Evolutionary conservation across 2,113 vertebrate genomes (phyloP), one percentile per base, ranked within the genome.

Genomic region (Xenotilapia caudafasciata): DNA sequence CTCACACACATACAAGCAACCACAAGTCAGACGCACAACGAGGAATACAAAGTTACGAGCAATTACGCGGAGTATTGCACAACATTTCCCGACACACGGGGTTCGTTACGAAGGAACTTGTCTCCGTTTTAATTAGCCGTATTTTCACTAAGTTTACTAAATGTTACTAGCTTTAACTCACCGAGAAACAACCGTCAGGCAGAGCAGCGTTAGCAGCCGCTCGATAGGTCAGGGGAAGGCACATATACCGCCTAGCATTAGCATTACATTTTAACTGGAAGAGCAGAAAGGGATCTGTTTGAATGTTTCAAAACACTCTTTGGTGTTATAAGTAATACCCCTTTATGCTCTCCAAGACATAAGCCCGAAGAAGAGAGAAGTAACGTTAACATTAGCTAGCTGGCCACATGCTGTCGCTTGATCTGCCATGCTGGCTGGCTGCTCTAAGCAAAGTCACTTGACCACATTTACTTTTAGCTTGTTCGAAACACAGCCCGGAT

Each of bases 401-500:
- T 90, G 92, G 88, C 94, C 95, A 95, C 95, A 96, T 96, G 95
- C 94, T 91, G 93, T 91, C 93, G 94, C 90, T 88, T 62, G 90
- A 55, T 93, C 92, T 95, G 93, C 94, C 95, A 96, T 94, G 95
- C 95, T 96, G 94, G 86, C 92, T 92, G 81, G 86, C 92, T 92
- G 80, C 92, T 94, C 89, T 90, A 84, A 94, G 94, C 93, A 85
- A 94, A 96, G 94, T 94, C 94, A 95, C 94, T 96, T 95, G 91
- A 93, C 93, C 94, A 91, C 94, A 92, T 96, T 96, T 96, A 95
- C 93, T 95, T 95, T 95, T 90, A 94, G 92, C 94, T 88, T 92
- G 92, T 92, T 95, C 88, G 83, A 17, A 89, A 86, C 84, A 77
- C 83, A 86, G 23, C 7, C 70, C 58, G 40, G 17, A 13, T 42